phyloP scores from a whole-genome alignment of 2,797 vertebrate species.

The Argyrosomus regius region DNA sequence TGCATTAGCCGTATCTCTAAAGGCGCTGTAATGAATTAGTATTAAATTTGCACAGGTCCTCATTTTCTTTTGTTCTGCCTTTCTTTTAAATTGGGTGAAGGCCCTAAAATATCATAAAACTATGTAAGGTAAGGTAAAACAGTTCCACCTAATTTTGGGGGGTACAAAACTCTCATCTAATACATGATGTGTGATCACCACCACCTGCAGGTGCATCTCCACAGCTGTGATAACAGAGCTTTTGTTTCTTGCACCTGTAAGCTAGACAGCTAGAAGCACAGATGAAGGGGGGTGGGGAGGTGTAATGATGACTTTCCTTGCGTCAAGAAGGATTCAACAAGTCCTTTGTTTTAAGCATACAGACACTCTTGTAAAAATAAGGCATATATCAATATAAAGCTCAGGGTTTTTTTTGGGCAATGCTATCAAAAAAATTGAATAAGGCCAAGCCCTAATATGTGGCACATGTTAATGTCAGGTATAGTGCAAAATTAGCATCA shows the following conservation, averaged over 20 bases:
- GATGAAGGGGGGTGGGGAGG: neutral
- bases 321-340: neutral
- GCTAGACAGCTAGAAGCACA: slow-evolving; percentile 6
- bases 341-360: too few species aligned
- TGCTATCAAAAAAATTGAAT: neutral
- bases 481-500: neutral
- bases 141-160: neutral
- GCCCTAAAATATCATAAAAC: slow-evolving; percentile 30
- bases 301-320: slow-evolving; percentile 14
- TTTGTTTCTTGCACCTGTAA: slow-evolving; percentile 55
- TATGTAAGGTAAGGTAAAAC: neutral
- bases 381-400: neutral
- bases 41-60: slow-evolving; percentile 55
- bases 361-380: neutral
- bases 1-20: slow-evolving; percentile 62
- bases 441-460: too few species aligned
- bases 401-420: neutral
- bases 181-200: slow-evolving; percentile 20
- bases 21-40: slow-evolving; percentile 62
- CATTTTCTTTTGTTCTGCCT: slow-evolving; percentile 45
- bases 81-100: slow-evolving; percentile 1
- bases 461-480: neutral
- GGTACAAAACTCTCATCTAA: neutral
- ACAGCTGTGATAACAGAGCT: slow-evolving; percentile 34
- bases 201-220: slow-evolving; percentile 4